A percentile compares a stretch with the other conserved stretches of the same genome.
phyloP scores from a whole-genome alignment of 2,888 invertebrate genomes.

The Lithophane semibrunnea region DNA sequence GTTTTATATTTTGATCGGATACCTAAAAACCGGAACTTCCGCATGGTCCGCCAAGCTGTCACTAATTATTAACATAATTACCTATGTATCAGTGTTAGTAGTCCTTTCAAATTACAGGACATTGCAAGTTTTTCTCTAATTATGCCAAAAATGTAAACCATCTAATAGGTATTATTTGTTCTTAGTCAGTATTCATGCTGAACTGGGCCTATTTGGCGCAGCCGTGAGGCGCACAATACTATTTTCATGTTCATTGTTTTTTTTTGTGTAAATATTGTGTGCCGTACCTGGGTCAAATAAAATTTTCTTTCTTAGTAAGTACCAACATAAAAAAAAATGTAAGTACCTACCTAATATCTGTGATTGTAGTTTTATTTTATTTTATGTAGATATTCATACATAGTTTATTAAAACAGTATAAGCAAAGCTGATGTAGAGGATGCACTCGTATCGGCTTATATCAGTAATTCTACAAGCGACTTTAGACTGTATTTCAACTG shows the following conservation, averaged over 20 bases:
- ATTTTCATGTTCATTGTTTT: too few species aligned
- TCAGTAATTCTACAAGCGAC: slow-evolving; percentile 1
- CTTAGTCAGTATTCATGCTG: too few species aligned
- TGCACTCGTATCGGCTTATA: slow-evolving; percentile 35
- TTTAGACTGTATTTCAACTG: slow-evolving; percentile 22
- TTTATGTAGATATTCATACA: not conserved
- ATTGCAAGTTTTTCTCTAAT: not conserved
- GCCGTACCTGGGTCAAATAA: too few species aligned
- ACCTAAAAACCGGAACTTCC: not conserved
- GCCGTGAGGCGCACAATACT: too few species aligned
- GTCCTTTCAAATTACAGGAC: not conserved
- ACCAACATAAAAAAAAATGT: too few species aligned
- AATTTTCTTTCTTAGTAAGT: too few species aligned
- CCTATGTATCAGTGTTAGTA: not conserved
- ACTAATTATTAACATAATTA: too few species aligned
- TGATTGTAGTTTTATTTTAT: not conserved
- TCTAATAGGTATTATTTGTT: not conserved
- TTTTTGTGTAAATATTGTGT: too few species aligned
- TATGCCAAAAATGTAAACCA: not conserved
- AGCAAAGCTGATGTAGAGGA: slow-evolving; percentile 18
- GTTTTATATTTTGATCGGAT: not conserved
- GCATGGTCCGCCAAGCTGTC: not conserved
- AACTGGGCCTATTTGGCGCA: too few species aligned
- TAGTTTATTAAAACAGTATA: slow-evolving; percentile 4
- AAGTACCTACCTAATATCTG: too few species aligned